These are phyloP conservation scores for Astreopora myriophthalma DNA, from an alignment of 64 coral and sea anemone species.

Conservation along the genomic window DNA sequence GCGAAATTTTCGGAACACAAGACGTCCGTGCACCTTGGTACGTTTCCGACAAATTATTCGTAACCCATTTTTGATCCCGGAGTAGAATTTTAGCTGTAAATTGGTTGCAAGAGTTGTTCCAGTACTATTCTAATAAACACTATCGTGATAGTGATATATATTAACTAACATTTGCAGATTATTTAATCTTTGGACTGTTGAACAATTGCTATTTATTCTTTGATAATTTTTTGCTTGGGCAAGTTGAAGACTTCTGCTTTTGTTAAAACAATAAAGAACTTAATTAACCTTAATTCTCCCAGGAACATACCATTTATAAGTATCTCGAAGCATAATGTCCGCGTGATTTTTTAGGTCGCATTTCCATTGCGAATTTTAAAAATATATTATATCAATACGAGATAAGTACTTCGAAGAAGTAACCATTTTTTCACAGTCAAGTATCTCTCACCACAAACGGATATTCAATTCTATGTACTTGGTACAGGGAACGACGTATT, in stretches of 20 bases:
- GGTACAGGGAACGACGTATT: constrained; percentile 63
- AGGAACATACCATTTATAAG: background rate
- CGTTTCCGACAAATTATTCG: background rate
- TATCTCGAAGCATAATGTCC: background rate
- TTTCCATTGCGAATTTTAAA: background rate
- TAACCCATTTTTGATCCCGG: background rate
- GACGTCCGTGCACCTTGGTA: background rate
- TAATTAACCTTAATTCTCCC: too few species aligned
- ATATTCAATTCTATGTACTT: constrained; percentile 32
- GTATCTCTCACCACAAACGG: background rate
- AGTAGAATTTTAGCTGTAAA: background rate
- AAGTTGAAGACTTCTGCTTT: too few species aligned
- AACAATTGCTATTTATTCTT: background rate
- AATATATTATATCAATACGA: too few species aligned
- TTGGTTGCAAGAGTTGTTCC: background rate
- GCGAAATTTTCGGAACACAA: background rate
- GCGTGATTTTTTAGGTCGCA: background rate
- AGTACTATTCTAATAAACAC: background rate
- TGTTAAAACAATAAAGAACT: too few species aligned
- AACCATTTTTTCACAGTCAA: background rate
- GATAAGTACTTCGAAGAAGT: too few species aligned
- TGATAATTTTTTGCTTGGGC: background rate
- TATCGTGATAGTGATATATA: constrained; percentile 12
- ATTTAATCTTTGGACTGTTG: background rate
- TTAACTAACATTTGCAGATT: background rate